Conservation (phyloP, 2,888 invertebrate species). For the Lithosia quadra region DNA sequence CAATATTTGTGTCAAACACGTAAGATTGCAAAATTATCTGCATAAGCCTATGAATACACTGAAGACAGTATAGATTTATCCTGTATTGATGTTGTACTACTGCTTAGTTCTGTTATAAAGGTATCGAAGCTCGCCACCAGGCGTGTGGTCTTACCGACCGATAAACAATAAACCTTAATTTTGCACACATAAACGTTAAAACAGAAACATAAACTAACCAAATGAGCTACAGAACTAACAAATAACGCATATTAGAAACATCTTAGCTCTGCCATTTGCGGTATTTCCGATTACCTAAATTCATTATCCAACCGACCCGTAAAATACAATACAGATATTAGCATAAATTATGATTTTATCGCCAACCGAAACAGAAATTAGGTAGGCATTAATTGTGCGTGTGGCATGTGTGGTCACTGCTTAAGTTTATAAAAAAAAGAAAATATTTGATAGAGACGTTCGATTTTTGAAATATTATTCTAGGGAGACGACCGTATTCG, state of each 20-base stretch:
- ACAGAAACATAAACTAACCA: conserved; percentile 38
- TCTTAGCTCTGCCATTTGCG: conserved; percentile 65
- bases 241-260: conserved; percentile 43
- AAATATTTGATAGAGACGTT: conserved; percentile 41
- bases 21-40: too few species aligned
- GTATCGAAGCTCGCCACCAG: background rate
- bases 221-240: conserved; percentile 41
- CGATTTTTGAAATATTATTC: conserved; percentile 24
- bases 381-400: conserved; percentile 70
- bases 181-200: conserved; percentile 42
- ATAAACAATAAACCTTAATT: conserved; percentile 21
- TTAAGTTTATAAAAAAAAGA: conserved; percentile 28
- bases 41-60: too few species aligned
- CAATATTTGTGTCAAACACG: too few species aligned
- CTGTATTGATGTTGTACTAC: too few species aligned
- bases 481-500: background rate
- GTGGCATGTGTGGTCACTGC: conserved; percentile 67
- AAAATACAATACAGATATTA: conserved; percentile 70
- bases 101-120: background rate
- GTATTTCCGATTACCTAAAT: conserved; percentile 81
- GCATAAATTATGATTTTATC: conserved; percentile 80
- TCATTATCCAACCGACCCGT: conserved; percentile 68
- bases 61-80: too few species aligned
- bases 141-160: conserved; percentile 19
- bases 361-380: conserved; percentile 70